Conservation (phyloP, 2,113 vertebrate genomes). For the Melanocharis versteri region DNA sequence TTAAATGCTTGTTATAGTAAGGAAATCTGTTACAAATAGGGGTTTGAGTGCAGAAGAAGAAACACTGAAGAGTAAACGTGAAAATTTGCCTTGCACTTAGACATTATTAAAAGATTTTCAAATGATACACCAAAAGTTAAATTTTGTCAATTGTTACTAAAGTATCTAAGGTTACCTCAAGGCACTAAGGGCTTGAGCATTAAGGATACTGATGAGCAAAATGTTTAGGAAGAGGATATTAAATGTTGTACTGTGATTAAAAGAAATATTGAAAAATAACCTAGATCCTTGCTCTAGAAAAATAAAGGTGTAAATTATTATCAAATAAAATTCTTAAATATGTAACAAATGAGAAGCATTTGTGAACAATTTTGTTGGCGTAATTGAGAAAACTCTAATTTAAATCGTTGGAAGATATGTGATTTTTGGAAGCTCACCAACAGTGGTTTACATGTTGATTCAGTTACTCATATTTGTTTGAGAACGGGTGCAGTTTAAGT, state of each 20-base stretch:
- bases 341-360: background rate
- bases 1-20: background rate
- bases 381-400: background rate
- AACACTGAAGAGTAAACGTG: background rate
- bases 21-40: background rate
- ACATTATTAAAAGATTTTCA: background rate
- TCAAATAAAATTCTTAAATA: background rate
- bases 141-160: background rate
- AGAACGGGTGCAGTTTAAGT: background rate
- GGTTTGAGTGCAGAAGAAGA: background rate
- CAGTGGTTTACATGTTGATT: background rate
- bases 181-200: background rate
- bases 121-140: background rate
- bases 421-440: background rate
- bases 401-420: background rate
- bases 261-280: background rate
- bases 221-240: background rate
- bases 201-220: background rate
- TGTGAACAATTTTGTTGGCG: background rate
- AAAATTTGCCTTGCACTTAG: background rate
- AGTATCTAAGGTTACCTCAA: background rate
- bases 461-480: background rate
- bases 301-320: background rate
- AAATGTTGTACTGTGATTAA: background rate
- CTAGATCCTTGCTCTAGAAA: background rate